Base-by-base conservation (phyloP, 2,888 invertebrate genomes). In the Ochropacha duplaris region DNA sequence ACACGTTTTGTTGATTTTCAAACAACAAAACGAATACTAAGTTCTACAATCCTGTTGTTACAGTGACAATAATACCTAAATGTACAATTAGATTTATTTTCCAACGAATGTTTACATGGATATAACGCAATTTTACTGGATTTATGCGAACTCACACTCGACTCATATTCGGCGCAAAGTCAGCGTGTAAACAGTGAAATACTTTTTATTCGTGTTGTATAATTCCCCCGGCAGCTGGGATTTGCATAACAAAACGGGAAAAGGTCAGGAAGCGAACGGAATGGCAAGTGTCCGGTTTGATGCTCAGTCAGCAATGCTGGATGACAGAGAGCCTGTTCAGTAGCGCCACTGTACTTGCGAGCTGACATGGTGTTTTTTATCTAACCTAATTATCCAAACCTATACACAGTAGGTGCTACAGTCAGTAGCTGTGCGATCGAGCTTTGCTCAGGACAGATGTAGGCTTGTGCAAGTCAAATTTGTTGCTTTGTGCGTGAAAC, bases 191-290 rank as follows among this genome's bases (percentile, higher is more conserved):
- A 92, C 92, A 91, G 78, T 76, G 73, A 73, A 87, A 89, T 87
- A 90, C 90, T 91, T 92, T 92, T 92, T 92, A 90, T 91, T 92
- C 90, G 78, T 80, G 81, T 86, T 87, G 79, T 89, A 81, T 84
- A 84, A 88, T 90, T 92, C 88, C 90, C 88, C 86, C 76, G 77
- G 80, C 79, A 79, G 78, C 74, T 78, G 74, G 76, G 84, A 92
- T 92, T 92, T 92, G 90, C 92, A 92, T 92, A 92, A 89, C 91
- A 88, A 85, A 90, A 86, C 89, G 86, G 88, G 90, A 88, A 90
- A 88, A 92, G 92, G 92, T 92, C 92, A 92, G 92, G 83, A 92
- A 92, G 90, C 88, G 92, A 90, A 91, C 83, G 79, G 83, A 89
- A 90, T 88, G 88, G 90, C 89, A 91, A 92, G 90, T 88, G 91